Conservation (phyloP, 2,113 vertebrate species). For the Girardinichthys multiradiatus region DNA sequence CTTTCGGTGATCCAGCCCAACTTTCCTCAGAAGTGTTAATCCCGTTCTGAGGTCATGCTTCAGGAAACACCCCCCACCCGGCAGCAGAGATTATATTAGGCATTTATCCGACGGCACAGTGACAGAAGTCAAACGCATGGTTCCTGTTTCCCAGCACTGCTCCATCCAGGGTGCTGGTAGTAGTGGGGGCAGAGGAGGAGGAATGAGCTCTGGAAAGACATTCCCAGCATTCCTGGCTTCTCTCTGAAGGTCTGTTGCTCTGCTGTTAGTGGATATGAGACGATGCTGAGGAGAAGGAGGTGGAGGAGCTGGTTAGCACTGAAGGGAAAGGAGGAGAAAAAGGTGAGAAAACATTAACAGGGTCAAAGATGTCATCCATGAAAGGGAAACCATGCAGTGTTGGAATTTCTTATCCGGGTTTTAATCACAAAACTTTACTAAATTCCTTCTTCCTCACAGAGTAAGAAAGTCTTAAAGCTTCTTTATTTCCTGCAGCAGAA, state of each 20-base stretch:
- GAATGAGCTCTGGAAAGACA: constrained; percentile 50
- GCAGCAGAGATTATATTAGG: constrained; percentile 25
- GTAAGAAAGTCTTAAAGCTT: too few relatives aligned
- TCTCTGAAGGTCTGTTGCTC: constrained; percentile 67
- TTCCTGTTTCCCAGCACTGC: constrained; percentile 67
- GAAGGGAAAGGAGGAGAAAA: constrained; percentile 39
- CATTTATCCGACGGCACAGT: constrained; percentile 47
- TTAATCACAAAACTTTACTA: too few relatives aligned
- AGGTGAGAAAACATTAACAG: constrained; percentile 29
- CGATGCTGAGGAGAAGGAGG: neutral
- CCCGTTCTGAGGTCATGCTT: constrained; percentile 30
- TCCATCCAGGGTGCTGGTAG: constrained; percentile 24
- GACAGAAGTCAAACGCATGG: constrained; percentile 58
- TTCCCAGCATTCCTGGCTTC: constrained; percentile 74
- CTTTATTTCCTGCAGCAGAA: too few relatives aligned
- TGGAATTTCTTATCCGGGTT: too few relatives aligned
- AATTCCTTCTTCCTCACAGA: too few relatives aligned
- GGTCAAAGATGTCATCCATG: constrained; percentile 14
- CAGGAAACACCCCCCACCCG: constrained; percentile 22
- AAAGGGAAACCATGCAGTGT: neutral
- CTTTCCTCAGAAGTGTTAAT: constrained; percentile 43
- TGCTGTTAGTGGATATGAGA: constrained; percentile 62
- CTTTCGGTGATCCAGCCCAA: constrained; percentile 54
- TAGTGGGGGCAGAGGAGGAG: constrained; percentile 37
- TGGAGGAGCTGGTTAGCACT: constrained; percentile 4